Percentiles rank a stretch among this genome's conserved stretches.
phyloP scores from a whole-genome alignment of 2,113 vertebrate species.

The Oryzias woworae region DNA sequence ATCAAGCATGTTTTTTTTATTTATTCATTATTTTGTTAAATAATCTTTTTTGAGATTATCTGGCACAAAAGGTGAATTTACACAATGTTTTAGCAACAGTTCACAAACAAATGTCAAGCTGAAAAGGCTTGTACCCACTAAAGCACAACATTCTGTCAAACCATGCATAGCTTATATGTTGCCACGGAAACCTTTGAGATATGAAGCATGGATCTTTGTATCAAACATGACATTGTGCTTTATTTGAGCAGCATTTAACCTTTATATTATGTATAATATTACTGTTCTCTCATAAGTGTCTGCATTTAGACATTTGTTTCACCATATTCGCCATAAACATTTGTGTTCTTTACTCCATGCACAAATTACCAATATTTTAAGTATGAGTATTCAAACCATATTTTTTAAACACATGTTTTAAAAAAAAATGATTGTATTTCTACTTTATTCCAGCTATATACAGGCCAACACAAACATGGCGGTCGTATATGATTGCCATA shows the following conservation, averaged over 20 bases:
- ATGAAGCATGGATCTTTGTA: constrained; percentile 27
- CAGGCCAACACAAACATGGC: constrained; percentile 37
- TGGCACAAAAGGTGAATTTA: constrained; percentile 73
- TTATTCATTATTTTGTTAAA: no score
- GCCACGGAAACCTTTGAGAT: constrained; percentile 26
- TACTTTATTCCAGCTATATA: constrained; percentile 51
- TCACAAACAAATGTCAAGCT: constrained; percentile 40
- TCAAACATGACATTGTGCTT: constrained; percentile 56
- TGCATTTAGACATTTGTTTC: constrained; percentile 1
- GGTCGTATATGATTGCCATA: constrained; percentile 31
- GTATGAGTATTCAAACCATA: constrained; percentile 40
- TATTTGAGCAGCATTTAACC: constrained; percentile 34
- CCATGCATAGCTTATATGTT: constrained; percentile 62
- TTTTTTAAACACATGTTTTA: constrained; percentile 20
- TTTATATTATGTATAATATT: constrained; percentile 29
- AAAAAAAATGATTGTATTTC: constrained; percentile 33
- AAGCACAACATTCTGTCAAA: constrained; percentile 47
- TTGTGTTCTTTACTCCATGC: constrained; percentile 23
- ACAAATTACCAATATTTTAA: neutral
- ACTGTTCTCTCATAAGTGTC: constrained; percentile 10
- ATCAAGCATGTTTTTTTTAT: no score
- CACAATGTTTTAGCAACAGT: constrained; percentile 50
- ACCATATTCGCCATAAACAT: constrained; percentile 18
- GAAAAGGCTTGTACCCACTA: constrained; percentile 47
- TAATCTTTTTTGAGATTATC: constrained; percentile 32